Conservation (phyloP, 92 coral and sea anemone genomes). For the Pocillopora meandrina region DNA sequence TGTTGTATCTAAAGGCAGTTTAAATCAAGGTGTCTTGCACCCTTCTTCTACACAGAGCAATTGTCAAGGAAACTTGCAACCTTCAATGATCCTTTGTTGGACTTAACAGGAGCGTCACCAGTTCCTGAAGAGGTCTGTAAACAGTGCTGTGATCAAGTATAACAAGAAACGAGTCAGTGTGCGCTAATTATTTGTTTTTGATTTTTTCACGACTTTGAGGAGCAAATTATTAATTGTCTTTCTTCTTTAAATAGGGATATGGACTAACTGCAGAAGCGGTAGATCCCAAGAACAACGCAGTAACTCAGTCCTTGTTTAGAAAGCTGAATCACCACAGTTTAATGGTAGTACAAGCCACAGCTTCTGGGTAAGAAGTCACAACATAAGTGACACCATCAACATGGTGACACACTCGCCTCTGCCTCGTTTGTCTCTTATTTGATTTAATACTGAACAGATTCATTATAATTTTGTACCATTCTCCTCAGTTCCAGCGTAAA, state of each 20-base stretch:
- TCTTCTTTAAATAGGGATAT: conserved; percentile 74
- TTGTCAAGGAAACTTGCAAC: conserved; percentile 64
- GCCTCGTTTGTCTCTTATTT: too few species aligned
- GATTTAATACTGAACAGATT: too few species aligned
- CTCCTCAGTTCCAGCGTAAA: conserved; percentile 37
- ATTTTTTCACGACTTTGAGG: neutral
- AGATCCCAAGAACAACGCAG: conserved; percentile 52
- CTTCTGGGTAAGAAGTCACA: conserved; percentile 56
- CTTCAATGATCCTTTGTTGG: conserved; percentile 84
- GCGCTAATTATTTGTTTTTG: neutral
- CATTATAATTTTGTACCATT: too few species aligned
- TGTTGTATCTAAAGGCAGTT: too few species aligned
- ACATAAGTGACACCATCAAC: too few species aligned
- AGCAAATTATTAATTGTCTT: neutral
- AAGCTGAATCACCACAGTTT: conserved; percentile 94
- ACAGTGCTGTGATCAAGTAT: neutral
- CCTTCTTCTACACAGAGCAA: conserved; percentile 69
- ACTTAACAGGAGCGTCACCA: conserved; percentile 87
- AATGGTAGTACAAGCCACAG: conserved; percentile 78
- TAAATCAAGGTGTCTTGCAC: neutral
- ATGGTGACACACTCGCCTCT: too few species aligned
- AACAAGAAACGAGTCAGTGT: neutral
- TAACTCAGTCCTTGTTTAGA: conserved; percentile 84
- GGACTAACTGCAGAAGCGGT: conserved; percentile 63
- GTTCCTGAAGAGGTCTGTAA: conserved; percentile 83